Base-by-base conservation (phyloP, 1,140 invertebrate species). In the Papilio polytes region DNA sequence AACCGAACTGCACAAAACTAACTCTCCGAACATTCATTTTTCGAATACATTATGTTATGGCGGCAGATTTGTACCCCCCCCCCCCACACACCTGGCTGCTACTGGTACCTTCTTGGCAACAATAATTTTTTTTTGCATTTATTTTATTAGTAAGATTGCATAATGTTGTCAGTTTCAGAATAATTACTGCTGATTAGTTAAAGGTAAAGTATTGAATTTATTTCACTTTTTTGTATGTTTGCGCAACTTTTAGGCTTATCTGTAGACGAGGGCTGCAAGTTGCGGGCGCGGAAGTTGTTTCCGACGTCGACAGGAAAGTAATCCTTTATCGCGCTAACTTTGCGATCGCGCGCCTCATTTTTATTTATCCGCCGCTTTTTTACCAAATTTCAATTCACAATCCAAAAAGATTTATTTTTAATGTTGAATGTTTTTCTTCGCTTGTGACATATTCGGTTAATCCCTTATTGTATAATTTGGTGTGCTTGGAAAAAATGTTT, bases 1-100 rank as follows among this genome's bases (percentile, higher is more conserved):
- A 70, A 70, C 63, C 63, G 26, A 70, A 70, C 22, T 31, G 63
- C 63, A 70, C 63, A 26, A 63, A 63, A 26, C 59, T 26, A 70
- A 70, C 22, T 70, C 36, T 31, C 13, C 15, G 26, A 31, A 31
- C 26, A 31, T 31, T 31, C 63, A 70, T 70, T 70, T 31, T 12
- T 15, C 13, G 63, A 70, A 70, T 13, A 70, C 26, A 3, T 70
- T 70, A 26, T 31, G 63, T 12, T 26, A 70, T 15, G 26, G 22
- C 13, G 10, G 20, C 22, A 1, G 22, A 66, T 15, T 63, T 66
- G 20, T 31, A 15, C 46, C 10, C 4, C 46, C 12, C 46, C 3
- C 6, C 46, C 46, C 46, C 44, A 2, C 2, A 0, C 31, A 36
- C 31, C 56, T 22, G 12, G 22, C 20, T 63, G 20, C 8, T 1